Conservation (phyloP, 2,113 vertebrate genomes). For the Gulo gulo region DNA sequence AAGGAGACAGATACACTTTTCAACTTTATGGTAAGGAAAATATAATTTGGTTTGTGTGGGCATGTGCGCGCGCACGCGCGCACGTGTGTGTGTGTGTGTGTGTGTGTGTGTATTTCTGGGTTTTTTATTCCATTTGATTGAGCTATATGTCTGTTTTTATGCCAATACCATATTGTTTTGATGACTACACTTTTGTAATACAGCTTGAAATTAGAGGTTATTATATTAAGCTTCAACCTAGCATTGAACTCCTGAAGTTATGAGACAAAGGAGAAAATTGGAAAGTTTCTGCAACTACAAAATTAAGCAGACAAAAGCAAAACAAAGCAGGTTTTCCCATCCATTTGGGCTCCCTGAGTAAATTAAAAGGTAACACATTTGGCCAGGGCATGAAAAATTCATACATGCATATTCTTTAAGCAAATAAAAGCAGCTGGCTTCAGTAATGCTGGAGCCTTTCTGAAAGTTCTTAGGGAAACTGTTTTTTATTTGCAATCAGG, state of each 20-base stretch:
- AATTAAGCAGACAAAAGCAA: not conserved
- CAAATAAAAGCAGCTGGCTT: not conserved
- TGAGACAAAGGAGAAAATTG: constrained; percentile 23
- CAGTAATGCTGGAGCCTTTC: not conserved
- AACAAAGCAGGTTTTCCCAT: not conserved
- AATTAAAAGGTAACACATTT: not conserved
- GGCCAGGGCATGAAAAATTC: not conserved
- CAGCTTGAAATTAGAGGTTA: not conserved
- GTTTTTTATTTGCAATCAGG: constrained; percentile 51
- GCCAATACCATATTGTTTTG: not conserved
- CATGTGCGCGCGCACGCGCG: too few species aligned
- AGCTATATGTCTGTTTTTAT: not conserved
- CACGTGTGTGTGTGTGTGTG: not conserved
- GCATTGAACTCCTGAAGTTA: not conserved
- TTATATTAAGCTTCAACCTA: not conserved
- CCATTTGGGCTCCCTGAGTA: not conserved
- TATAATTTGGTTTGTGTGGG: not conserved
- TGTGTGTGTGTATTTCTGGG: not conserved
- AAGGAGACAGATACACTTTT: not conserved
- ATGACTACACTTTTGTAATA: not conserved
- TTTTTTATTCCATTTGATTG: not conserved
- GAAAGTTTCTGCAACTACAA: not conserved
- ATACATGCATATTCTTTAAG: not conserved
- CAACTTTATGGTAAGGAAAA: not conserved
- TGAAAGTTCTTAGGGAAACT: not conserved